Percentiles rank a stretch among this genome's conserved stretches.
These are phyloP conservation scores for Poeciliopsis turneri DNA, from an alignment of 2,797 vertebrate species.

Conservation along the genomic window DNA sequence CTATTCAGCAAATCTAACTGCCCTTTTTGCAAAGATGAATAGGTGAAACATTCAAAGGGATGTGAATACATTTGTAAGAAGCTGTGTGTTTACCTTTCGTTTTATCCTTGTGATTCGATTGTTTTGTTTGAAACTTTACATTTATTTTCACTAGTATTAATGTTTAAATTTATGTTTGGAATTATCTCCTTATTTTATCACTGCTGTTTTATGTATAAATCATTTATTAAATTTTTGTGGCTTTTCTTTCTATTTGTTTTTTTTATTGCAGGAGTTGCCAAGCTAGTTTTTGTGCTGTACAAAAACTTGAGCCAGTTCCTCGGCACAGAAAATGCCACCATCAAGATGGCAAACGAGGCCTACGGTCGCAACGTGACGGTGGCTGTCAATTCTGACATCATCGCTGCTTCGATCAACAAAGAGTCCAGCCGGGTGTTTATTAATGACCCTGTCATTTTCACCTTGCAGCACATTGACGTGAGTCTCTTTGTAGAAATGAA, in stretches of 20 bases:
- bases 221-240: background rate
- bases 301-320: conserved; percentile 97
- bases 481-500: conserved; percentile 81
- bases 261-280: conserved; percentile 86
- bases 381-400: conserved; percentile 96
- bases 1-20: background rate
- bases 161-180: conserved; percentile 3
- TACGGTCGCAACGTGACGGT: conserved; percentile 90
- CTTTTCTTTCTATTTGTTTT: background rate
- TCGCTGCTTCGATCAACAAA: conserved; percentile 98
- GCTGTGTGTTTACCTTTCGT: background rate
- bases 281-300: conserved; percentile 98
- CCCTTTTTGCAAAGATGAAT: background rate
- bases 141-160: conserved; percentile 19
- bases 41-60: too few relatives aligned
- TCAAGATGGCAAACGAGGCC: conserved; percentile 89
- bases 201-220: conserved; percentile 3
- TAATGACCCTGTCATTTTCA: conserved; percentile 96
- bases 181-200: background rate
- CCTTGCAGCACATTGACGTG: conserved; percentile 96
- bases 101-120: background rate
- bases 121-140: conserved; percentile 40
- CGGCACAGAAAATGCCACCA: conserved; percentile 94
- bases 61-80: background rate
- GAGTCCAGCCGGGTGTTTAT: conserved; percentile 98